Percentiles rank a stretch among this genome's conserved stretches.
phyloP scores from a whole-genome alignment of 2,888 invertebrate species.

The Saturnia pavonia region DNA sequence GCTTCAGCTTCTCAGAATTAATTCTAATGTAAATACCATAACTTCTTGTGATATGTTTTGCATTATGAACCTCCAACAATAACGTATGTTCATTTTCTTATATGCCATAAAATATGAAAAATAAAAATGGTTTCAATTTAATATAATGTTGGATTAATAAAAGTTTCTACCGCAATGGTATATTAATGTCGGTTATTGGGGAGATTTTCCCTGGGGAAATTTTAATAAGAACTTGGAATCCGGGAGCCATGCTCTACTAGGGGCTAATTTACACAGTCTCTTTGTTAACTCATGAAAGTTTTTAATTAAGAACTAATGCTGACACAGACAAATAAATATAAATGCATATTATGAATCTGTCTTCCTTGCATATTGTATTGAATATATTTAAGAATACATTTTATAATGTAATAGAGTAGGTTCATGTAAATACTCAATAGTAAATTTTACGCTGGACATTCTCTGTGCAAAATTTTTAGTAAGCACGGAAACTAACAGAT shows the following conservation, averaged over 20 bases:
- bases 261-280: background rate
- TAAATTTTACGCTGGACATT: background rate
- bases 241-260: background rate
- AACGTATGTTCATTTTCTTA: too few relatives aligned
- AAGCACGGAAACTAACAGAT: background rate
- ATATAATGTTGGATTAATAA: background rate
- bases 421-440: background rate
- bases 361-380: background rate
- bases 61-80: too few relatives aligned
- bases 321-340: background rate
- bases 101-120: too few relatives aligned
- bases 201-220: background rate
- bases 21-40: too few relatives aligned
- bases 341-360: background rate
- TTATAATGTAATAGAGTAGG: background rate
- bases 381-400: background rate
- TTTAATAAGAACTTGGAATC: background rate
- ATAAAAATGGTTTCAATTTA: background rate
- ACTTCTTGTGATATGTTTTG: too few relatives aligned
- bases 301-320: conserved; percentile 4
- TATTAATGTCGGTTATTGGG: background rate
- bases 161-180: background rate
- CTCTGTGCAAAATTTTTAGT: background rate
- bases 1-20: too few relatives aligned
- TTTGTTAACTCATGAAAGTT: background rate